These are phyloP conservation scores for Agrochola circellaris DNA, from an alignment of 2,888 invertebrate species.

Conservation along the genomic window DNA sequence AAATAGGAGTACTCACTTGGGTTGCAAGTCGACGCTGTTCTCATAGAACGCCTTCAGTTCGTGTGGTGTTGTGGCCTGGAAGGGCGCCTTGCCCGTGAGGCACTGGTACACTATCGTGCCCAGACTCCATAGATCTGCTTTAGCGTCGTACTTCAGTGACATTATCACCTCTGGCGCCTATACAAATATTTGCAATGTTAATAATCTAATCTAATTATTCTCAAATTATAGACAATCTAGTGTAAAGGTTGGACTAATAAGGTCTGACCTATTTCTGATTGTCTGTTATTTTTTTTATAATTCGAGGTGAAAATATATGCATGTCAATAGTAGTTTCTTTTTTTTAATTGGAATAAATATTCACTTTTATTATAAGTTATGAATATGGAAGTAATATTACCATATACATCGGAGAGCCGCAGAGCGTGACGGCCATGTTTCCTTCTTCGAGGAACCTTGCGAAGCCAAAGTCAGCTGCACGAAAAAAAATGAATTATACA, in stretches of 20 bases:
- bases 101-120: constrained; percentile 99
- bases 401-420: constrained; percentile 99
- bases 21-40: constrained; percentile 96
- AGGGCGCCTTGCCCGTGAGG: constrained; percentile 99
- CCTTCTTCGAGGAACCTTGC: constrained; percentile 99
- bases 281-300: background rate
- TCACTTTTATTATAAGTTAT: constrained; percentile 5
- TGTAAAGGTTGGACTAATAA: background rate
- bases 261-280: background rate
- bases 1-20: constrained; percentile 92
- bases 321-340: background rate
- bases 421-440: constrained; percentile 99
- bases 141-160: constrained; percentile 99
- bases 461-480: constrained; percentile 99
- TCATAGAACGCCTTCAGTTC: constrained; percentile 99
- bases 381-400: constrained; percentile 86
- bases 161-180: constrained; percentile 99
- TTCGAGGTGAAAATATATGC: background rate
- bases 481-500: constrained; percentile 57
- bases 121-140: constrained; percentile 99
- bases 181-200: constrained; percentile 43
- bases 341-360: background rate
- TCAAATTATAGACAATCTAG: constrained; percentile 1
- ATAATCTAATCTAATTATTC: background rate
- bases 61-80: constrained; percentile 99